phyloP scores from a whole-genome alignment of 2,797 vertebrate genomes.

The Scolopax rusticola region DNA sequence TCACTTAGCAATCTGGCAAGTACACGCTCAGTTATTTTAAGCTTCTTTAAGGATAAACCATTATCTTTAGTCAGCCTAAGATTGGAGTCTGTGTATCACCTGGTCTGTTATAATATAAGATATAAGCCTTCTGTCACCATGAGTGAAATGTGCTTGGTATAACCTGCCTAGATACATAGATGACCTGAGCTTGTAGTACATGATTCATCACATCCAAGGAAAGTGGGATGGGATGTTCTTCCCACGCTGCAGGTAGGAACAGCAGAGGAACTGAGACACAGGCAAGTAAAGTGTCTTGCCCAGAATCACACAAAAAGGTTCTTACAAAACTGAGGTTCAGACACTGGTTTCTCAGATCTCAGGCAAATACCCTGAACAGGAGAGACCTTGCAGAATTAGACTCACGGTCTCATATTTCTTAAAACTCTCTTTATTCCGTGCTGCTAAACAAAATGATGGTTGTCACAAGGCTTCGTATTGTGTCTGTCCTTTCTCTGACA shows the following conservation, averaged over 20 bases:
- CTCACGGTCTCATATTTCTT: background rate
- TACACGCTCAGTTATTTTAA: background rate
- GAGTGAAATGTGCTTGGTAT: background rate
- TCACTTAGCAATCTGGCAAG: background rate
- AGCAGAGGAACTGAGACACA: background rate
- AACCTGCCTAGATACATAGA: background rate
- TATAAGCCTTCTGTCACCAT: fast-evolving
- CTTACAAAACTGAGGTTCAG: background rate
- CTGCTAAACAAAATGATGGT: background rate
- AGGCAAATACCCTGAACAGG: background rate
- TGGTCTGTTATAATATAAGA: background rate
- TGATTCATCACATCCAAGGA: background rate
- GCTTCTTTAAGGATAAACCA: background rate
- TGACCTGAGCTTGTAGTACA: background rate
- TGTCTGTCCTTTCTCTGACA: background rate
- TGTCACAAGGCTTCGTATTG: background rate
- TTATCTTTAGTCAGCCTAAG: background rate
- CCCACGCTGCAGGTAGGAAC: background rate
- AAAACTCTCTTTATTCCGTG: background rate
- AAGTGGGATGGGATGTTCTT: background rate
- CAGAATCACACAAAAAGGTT: background rate
- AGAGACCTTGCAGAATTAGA: background rate
- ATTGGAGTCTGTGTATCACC: background rate
- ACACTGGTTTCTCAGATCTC: background rate
- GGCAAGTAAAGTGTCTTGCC: background rate